These are phyloP conservation scores for Coecobrya sp. DNA, from an alignment of 2,888 invertebrate species.

Conservation along the genomic window DNA sequence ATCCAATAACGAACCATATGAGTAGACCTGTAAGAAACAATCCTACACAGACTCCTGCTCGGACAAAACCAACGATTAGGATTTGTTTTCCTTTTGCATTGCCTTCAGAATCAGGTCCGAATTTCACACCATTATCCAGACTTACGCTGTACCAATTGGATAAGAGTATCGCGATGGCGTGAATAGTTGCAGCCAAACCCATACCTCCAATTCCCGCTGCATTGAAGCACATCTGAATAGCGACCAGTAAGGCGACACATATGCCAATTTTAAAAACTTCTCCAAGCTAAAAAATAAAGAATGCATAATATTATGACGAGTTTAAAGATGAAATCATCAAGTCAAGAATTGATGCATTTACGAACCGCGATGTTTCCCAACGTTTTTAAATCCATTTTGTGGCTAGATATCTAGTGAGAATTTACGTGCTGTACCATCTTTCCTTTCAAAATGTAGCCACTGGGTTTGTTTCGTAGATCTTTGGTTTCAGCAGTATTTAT, in stretches of 20 bases:
- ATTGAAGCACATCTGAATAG: not conserved
- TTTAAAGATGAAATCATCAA: too few relatives aligned
- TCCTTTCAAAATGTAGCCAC: too few relatives aligned
- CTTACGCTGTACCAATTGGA: not conserved
- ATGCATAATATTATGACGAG: too few relatives aligned
- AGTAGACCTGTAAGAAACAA: not conserved
- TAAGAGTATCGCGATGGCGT: not conserved
- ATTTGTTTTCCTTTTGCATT: not conserved
- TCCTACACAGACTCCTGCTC: not conserved
- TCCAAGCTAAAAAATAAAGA: not conserved
- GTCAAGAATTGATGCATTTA: too few relatives aligned
- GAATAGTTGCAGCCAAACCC: not conserved
- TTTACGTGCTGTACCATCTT: too few relatives aligned
- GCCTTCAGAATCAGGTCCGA: not conserved
- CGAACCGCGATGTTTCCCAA: too few relatives aligned
- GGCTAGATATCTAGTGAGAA: too few relatives aligned
- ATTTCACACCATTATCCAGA: not conserved
- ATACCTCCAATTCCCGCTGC: not conserved
- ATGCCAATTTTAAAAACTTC: not conserved
- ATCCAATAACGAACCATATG: not conserved
- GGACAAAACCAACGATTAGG: not conserved
- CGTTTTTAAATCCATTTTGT: too few relatives aligned
- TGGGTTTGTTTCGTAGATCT: too few relatives aligned
- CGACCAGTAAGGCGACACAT: not conserved
- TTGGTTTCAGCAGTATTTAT: too few relatives aligned